Conservation (phyloP, 2,888 invertebrate species). For the Melanargia galathea region DNA sequence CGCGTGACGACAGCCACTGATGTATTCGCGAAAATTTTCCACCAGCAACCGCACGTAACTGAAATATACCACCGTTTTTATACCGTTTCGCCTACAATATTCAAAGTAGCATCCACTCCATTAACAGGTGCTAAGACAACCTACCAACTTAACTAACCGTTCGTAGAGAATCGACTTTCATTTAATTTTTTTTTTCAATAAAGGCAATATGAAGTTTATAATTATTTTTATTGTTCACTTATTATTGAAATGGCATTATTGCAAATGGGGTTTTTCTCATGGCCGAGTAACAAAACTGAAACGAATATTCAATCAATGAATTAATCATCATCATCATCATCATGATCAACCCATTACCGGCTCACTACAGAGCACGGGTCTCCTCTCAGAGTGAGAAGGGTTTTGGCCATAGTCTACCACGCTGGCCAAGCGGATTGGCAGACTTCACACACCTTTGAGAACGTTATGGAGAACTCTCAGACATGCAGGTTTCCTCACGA, state of each 20-base stretch:
- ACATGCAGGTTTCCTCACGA: no score
- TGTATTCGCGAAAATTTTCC: slow-evolving; percentile 61
- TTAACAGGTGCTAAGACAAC: background rate
- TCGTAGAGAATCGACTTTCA: background rate
- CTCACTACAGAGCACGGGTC: no score
- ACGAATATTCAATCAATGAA: background rate
- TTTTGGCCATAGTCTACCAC: no score
- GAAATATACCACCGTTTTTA: slow-evolving; percentile 55
- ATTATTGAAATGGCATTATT: background rate
- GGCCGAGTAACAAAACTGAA: background rate
- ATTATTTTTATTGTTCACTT: no score
- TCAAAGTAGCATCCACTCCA: background rate
- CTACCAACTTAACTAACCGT: no score
- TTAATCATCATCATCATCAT: background rate
- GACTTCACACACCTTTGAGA: no score
- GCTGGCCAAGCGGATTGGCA: no score
- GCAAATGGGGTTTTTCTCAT: background rate
- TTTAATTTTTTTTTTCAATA: no score
- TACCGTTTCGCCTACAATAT: slow-evolving; percentile 46
- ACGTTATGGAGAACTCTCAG: no score
- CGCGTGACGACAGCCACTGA: slow-evolving; percentile 56
- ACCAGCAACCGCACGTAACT: slow-evolving; percentile 47
- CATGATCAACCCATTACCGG: no score
- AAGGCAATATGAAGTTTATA: background rate
- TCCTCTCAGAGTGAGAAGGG: no score